phyloP scores from a whole-genome alignment of 2,797 vertebrate genomes.

The Karalla daura region DNA sequence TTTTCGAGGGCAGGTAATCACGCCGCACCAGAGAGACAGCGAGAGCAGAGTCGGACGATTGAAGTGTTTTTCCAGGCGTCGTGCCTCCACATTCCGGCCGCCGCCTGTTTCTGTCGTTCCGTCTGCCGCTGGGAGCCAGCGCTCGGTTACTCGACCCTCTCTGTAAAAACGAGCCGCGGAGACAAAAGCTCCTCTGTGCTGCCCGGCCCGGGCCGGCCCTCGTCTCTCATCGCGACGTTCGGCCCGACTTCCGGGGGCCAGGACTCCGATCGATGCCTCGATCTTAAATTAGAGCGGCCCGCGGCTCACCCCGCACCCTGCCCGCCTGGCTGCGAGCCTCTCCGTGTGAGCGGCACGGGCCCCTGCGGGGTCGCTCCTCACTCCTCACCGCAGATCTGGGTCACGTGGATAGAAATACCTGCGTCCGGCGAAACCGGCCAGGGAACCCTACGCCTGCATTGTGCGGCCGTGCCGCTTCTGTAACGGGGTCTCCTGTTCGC shows the following conservation, averaged over 20 bases:
- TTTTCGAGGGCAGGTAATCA: slow-evolving; percentile 14
- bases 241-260: slow-evolving; percentile 9
- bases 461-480: not conserved
- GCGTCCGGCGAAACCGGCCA: not conserved
- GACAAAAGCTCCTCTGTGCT: slow-evolving; percentile 66
- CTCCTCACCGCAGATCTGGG: not conserved
- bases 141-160: not conserved
- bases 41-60: slow-evolving; percentile 28
- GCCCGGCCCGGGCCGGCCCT: slow-evolving; percentile 16
- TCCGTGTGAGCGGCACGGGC: too few species aligned
- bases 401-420: slow-evolving; percentile 8
- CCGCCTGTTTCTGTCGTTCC: slow-evolving; percentile 61
- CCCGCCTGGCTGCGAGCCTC: too few species aligned
- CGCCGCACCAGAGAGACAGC: slow-evolving; percentile 12
- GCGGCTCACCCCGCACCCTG: too few species aligned
- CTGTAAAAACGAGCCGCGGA: slow-evolving; percentile 12
- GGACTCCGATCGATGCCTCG: slow-evolving; percentile 9
- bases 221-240: slow-evolving; percentile 29
- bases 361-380: not conserved
- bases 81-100: slow-evolving; percentile 55
- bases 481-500: slow-evolving; percentile 1
- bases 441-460: not conserved
- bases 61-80: slow-evolving; percentile 64
- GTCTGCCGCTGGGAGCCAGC: slow-evolving; percentile 14
- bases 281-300: slow-evolving; percentile 10